Conservation (phyloP, 1,140 invertebrate species). For the Orius insidiosus region DNA sequence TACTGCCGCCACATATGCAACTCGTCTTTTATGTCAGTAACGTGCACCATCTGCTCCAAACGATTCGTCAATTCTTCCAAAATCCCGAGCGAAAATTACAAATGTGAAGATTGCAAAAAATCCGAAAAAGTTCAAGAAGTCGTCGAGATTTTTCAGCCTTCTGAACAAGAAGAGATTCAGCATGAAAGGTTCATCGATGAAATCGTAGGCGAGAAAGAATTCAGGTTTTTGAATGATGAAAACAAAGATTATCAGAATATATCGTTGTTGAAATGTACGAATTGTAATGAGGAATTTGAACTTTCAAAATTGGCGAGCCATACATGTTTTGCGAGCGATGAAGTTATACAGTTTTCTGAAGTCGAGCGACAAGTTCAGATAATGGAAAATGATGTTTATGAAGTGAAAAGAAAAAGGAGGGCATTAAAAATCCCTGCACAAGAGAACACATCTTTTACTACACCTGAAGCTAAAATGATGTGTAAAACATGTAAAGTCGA, state of each 20-base stretch:
- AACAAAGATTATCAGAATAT: too few relatives aligned
- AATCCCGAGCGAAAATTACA: too few relatives aligned
- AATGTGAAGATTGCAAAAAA: too few relatives aligned
- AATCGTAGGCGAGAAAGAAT: not conserved
- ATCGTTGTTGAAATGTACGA: slow-evolving; percentile 5
- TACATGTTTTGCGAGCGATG: slow-evolving; percentile 6
- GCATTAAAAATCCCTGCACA: slow-evolving; percentile 3
- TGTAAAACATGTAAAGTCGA: slow-evolving; percentile 14
- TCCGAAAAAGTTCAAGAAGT: slow-evolving; percentile 8
- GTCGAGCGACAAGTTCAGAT: not conserved
- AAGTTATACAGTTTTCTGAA: slow-evolving; percentile 6
- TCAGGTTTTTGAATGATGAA: not conserved
- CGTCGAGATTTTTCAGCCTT: slow-evolving; percentile 8
- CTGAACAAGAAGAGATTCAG: not conserved
- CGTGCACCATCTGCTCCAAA: slow-evolving; percentile 6
- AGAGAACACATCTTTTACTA: not conserved
- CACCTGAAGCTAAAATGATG: slow-evolving; percentile 1
- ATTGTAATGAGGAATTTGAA: slow-evolving; percentile 11
- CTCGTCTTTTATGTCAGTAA: slow-evolving; percentile 7
- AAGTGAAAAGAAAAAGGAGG: not conserved
- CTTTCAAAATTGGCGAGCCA: slow-evolving; percentile 5
- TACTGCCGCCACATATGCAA: slow-evolving; percentile 12
- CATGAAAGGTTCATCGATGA: not conserved
- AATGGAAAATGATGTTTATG: too few relatives aligned
- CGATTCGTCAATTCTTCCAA: not conserved